Conservation (phyloP, 2,888 invertebrate species). For the Agrilus mali region DNA sequence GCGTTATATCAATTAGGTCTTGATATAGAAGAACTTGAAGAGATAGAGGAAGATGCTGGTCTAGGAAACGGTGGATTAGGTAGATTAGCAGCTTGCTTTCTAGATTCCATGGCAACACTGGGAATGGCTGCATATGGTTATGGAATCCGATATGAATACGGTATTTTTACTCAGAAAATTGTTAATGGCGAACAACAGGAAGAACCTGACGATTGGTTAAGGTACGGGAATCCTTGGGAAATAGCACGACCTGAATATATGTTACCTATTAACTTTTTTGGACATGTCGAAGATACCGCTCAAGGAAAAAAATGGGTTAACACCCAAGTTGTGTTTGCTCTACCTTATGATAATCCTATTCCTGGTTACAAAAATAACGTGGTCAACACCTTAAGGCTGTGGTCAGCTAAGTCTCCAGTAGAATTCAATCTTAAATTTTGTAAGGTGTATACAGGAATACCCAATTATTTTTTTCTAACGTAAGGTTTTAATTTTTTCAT, state of each 20-base stretch:
- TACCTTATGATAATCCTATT: conserved; percentile 98
- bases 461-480: neutral
- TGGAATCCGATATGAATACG: conserved; percentile 97
- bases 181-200: conserved; percentile 92
- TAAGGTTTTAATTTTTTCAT: conserved; percentile 22
- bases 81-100: conserved; percentile 94
- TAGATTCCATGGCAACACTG: conserved; percentile 97
- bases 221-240: conserved; percentile 99
- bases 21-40: conserved; percentile 95
- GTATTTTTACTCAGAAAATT: conserved; percentile 96
- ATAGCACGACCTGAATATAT: conserved; percentile 98
- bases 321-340: conserved; percentile 89
- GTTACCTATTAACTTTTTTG: conserved; percentile 94
- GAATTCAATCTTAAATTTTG: conserved; percentile 94
- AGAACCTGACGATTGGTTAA: conserved; percentile 98
- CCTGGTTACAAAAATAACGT: conserved; percentile 97
- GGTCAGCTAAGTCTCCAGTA: conserved; percentile 95
- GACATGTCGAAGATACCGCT: conserved; percentile 77
- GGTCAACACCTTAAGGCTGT: conserved; percentile 92
- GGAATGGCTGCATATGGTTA: conserved; percentile 98
- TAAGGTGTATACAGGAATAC: conserved; percentile 41
- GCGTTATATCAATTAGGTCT: conserved; percentile 96
- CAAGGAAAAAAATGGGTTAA: conserved; percentile 90
- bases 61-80: conserved; percentile 97
- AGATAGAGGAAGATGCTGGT: conserved; percentile 96